phyloP scores from a whole-genome alignment of 2,888 invertebrate genomes.

The Thecocarcelia acutangulata region DNA sequence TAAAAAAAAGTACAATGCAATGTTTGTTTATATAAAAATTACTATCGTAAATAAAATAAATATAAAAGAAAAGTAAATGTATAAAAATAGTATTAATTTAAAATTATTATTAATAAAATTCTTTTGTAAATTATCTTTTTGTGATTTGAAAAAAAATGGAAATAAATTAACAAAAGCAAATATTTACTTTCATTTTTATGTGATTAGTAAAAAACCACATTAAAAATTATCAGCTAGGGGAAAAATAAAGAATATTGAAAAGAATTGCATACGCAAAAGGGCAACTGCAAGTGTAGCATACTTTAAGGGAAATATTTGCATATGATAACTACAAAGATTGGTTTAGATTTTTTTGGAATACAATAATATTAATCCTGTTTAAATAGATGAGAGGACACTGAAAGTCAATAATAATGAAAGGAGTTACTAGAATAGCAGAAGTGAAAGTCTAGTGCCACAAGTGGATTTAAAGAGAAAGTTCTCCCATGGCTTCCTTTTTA shows the following conservation, averaged over 20 bases:
- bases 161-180: constrained; percentile 38
- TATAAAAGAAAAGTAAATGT: constrained; percentile 1
- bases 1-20: neutral
- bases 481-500: no score
- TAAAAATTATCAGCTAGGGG: constrained; percentile 3
- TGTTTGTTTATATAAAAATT: constrained; percentile 39
- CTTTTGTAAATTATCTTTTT: constrained; percentile 31
- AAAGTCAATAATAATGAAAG: no score
- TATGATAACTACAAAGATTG: no score
- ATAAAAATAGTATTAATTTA: constrained; percentile 24
- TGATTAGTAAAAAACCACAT: neutral
- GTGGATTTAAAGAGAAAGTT: no score
- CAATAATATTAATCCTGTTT: no score
- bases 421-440: no score
- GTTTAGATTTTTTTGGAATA: no score
- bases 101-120: constrained; percentile 36
- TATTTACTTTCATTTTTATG: constrained; percentile 25
- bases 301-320: no score
- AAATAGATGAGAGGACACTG: no score
- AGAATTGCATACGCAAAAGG: neutral
- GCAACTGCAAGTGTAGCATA: neutral
- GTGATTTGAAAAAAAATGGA: neutral
- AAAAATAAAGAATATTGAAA: neutral
- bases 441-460: no score
- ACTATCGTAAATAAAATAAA: constrained; percentile 38